These are phyloP conservation scores for Helostoma temminkii DNA, from an alignment of 2,797 vertebrate species.

Conservation along the genomic window DNA sequence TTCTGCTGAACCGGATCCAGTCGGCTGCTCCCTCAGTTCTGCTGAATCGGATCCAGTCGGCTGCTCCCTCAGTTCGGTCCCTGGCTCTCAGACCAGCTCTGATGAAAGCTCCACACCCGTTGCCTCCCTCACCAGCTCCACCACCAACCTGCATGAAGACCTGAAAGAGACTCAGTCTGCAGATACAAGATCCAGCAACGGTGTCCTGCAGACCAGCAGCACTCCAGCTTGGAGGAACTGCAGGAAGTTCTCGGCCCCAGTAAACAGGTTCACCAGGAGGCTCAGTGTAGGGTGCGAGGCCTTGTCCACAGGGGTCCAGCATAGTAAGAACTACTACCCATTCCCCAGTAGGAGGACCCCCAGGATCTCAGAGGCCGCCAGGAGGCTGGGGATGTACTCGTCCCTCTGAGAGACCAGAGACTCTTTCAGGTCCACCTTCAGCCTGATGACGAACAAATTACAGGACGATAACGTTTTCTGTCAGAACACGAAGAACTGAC, in stretches of 20 bases:
- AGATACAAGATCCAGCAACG: neutral
- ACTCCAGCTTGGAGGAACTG: neutral
- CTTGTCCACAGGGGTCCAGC: conserved; percentile 31
- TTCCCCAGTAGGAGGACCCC: conserved; percentile 88
- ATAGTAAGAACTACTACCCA: conserved; percentile 79
- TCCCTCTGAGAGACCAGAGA: conserved; percentile 57
- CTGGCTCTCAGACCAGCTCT: neutral
- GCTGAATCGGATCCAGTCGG: neutral
- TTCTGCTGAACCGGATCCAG: neutral
- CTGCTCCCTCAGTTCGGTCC: neutral
- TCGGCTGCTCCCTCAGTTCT: neutral
- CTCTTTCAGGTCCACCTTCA: neutral
- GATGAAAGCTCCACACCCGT: neutral
- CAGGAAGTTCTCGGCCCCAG: conserved; percentile 46
- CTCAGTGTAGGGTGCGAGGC: conserved; percentile 47
- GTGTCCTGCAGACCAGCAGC: neutral
- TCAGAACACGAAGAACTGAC: no score
- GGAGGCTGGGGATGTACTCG: conserved; percentile 89
- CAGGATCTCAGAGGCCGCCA: conserved; percentile 88
- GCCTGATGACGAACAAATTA: conserved; percentile 35
- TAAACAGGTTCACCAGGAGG: conserved; percentile 50
- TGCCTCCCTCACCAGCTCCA: neutral
- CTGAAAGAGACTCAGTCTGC: neutral
- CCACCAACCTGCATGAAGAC: neutral
- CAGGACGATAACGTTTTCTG: no score